A percentile compares a stretch with the other conserved stretches of the same genome.
phyloP scores from a whole-genome alignment of 2,888 invertebrate genomes.

The Eubasilissa splendida region DNA sequence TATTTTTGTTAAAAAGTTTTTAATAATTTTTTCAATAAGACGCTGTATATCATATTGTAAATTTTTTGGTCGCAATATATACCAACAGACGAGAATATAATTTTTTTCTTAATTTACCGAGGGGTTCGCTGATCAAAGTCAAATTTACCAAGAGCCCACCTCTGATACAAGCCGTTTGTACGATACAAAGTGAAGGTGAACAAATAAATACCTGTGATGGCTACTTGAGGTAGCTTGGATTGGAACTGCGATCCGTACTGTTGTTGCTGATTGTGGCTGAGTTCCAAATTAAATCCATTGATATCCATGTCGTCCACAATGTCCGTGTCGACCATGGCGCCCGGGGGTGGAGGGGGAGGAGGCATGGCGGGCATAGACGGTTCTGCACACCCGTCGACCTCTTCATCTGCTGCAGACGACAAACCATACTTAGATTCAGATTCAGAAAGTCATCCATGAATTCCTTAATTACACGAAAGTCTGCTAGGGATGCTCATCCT shows the following conservation, averaged over 20 bases:
- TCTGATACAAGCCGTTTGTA: too few species aligned
- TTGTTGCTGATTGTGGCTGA: slow-evolving; percentile 80
- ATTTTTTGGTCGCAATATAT: too few species aligned
- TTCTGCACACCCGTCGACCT: slow-evolving; percentile 23
- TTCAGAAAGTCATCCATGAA: not conserved
- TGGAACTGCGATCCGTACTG: slow-evolving; percentile 83
- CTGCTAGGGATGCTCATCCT: too few species aligned
- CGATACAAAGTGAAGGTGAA: too few species aligned
- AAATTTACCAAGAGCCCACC: too few species aligned
- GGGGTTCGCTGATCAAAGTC: too few species aligned
- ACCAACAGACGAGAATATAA: too few species aligned
- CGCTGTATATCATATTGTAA: too few species aligned
- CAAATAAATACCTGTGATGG: slow-evolving; percentile 66
- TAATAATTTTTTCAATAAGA: too few species aligned
- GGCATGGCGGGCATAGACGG: slow-evolving; percentile 69
- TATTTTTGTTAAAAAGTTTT: too few species aligned
- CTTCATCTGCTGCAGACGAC: slow-evolving; percentile 58
- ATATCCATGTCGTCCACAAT: not conserved
- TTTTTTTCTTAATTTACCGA: too few species aligned
- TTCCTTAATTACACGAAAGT: too few species aligned
- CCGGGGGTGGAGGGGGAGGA: slow-evolving; percentile 62
- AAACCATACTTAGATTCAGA: not conserved
- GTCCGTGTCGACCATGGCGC: slow-evolving; percentile 51
- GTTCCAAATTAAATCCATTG: slow-evolving; percentile 78
- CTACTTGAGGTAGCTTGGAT: slow-evolving; percentile 60